Base-by-base conservation (phyloP, 2,888 invertebrate genomes). In the Folsomia manolachei region DNA sequence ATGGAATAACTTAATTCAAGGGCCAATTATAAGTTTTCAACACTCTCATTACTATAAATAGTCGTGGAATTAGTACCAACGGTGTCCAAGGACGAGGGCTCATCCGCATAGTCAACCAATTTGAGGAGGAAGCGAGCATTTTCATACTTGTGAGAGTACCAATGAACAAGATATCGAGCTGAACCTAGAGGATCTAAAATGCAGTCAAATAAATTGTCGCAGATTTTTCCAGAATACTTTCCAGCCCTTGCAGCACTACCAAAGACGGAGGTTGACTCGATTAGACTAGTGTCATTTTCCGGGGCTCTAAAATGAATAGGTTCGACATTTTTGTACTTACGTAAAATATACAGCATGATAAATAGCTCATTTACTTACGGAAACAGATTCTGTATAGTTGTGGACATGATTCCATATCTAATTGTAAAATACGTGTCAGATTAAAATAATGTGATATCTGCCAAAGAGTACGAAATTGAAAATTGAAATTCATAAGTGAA, bases 131-230 rank as follows among this genome's bases (percentile, higher is more conserved):
- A 56, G 7, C 19, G 56, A 19, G 56, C 56, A 56, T 56, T 56
- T 56, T 56, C 11, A n/a, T 56, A 14, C 21, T 56, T 56, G 21
- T 56, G 56, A n/a, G 11, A 4, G 19, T 74, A 78, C 78, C 76
- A 77, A 23, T 78, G 75, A 39, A 75, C 27, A n/a, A 74, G 71
- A 63, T 78, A 78, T 18, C 75, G 52, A 11, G 70, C 71, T 18
- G 76, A 64, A 25, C 75, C 76, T 25, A 78, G 69, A 61, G 76
- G 70, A 53, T 76, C 76, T 63, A 78, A 75, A 39, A 78, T 75
- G 60, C 78, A 78, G 19, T 75, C 73, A 56, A 75, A 78, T 23
- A 72, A 65, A 27, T 72, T 71, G 1, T 67, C 73, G 27, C 78
- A 78, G 64, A 60, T 71, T 7, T 73, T 71, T 21, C 73, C 69